phyloP scores from a whole-genome alignment of 2,888 invertebrate genomes.

The Melanargia galathea region DNA sequence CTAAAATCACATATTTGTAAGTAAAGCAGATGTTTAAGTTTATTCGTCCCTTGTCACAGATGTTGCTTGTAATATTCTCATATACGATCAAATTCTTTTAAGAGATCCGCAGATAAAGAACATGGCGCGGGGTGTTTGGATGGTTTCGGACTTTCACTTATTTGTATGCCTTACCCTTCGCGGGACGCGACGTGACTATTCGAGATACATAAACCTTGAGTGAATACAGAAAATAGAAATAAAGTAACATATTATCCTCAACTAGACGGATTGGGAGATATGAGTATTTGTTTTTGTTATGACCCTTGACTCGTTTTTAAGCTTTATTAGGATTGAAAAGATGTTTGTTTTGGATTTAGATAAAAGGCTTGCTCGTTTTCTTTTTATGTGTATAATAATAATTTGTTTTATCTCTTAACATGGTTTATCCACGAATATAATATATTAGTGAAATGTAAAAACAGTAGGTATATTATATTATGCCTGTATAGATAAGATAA shows the following conservation, averaged over 20 bases:
- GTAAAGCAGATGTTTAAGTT: constrained; percentile 55
- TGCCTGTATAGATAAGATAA: too few relatives aligned
- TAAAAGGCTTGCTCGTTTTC: neutral
- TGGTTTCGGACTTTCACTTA: constrained; percentile 79
- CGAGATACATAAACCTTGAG: constrained; percentile 82
- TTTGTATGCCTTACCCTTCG: constrained; percentile 81
- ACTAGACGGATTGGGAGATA: constrained; percentile 73
- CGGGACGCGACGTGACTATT: constrained; percentile 80
- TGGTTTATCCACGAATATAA: neutral
- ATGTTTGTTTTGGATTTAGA: neutral
- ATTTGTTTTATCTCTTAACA: neutral
- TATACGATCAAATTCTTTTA: constrained; percentile 81
- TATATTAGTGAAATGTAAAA: neutral
- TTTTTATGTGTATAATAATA: neutral
- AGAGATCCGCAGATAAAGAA: constrained; percentile 81
- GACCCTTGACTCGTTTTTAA: constrained; percentile 26
- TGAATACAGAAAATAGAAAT: constrained; percentile 83
- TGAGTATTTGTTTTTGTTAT: constrained; percentile 46
- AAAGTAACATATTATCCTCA: constrained; percentile 81
- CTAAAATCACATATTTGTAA: constrained; percentile 28
- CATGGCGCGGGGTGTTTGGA: constrained; percentile 75
- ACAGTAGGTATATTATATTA: neutral
- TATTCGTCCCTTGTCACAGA: constrained; percentile 79
- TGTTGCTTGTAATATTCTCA: constrained; percentile 80
- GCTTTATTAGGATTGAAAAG: constrained; percentile 8